Base-by-base conservation (phyloP, 2,797 vertebrate species). In the Danio kyathit region DNA sequence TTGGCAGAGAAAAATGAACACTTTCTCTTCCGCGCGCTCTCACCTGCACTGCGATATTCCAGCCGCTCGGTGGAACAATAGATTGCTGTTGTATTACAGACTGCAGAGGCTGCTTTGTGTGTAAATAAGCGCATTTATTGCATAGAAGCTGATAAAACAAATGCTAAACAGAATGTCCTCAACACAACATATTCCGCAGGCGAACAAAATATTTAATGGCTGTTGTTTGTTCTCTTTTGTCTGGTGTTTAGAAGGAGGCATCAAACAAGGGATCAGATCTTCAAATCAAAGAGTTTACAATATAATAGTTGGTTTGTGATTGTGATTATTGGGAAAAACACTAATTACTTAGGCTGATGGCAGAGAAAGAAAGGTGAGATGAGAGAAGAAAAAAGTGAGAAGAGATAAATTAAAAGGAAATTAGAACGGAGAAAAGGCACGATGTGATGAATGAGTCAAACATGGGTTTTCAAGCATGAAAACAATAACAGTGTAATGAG, bases 1-100 rank as follows among this genome's bases (percentile, higher is more conserved):
- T 81, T 74, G 82, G 63, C 64, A 82, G 44, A 86, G 78, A 82
- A 80, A 84, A 80, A 79, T 71, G 77, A 79, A 71, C 48, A 10
- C 52, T 64, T 73, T 74, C 60, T 41, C 65, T 76, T 74, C 19
- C 48, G 7, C 29, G 29, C 8, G 17, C 67, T 79, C 38, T 63
- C 67, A 71, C 46, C 76, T 63, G 44, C 76, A 60, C 44, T 63
- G 57, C 56, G 8, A 61, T 73, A 38, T 72, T 63, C 40, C 77
- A 52, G 66, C 65, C 38, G 11, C 19, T 49, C 5, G 46, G 43
- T 61, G 76, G 14, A 63, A 73, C 46, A 63, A 72, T 16, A 29
- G 66, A 43, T 21, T 51, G 40, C 41, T 13, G 48, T 71, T 60
- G 12, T 49, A 69, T 56, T 54, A 69, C 44, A 60, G 16, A 19